Base-by-base conservation (phyloP, 2,113 vertebrate genomes). In the Actenoides hombroni region DNA sequence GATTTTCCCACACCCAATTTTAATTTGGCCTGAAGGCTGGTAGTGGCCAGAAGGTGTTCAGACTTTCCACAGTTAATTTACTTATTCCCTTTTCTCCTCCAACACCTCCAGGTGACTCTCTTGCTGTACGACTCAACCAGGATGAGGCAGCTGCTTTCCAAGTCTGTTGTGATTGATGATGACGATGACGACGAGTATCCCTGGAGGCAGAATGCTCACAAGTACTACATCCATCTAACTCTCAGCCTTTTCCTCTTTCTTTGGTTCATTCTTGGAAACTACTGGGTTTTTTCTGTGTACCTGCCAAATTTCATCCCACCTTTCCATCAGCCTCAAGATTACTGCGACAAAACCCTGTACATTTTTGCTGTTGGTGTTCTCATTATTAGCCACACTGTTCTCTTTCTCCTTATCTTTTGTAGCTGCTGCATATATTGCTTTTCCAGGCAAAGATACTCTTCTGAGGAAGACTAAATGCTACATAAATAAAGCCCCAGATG, bases 201-300 rank as follows among this genome's bases (percentile, higher is more conserved):
- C 56, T 98, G 97, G 98, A 97, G 98, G 76, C 97, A 97, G 90
- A 98, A 98, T 7, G 95, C 88, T 16, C 96, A 97, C 95, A 97
- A 92, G 82, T 98, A 97, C 92, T 98, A 98, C 49, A 63, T 96
- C 83, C 97, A 98, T 83, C 90, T 98, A 68, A 88, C 88, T 10
- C 98, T 98, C 95, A 97, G 97, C 94, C 81, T 97, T 65, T 98
- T 98, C 80, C 97, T 97, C 65, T 98, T 97, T 54, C 92, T 98
- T 86, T 98, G 98, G 97, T 98, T 98, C 95, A 94, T 98, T 53
- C 93, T 98, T 89, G 98, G 97, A 5, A 97, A 98, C 86, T 97
- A 97, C 64, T 98, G 96, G 97, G 96, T 98, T 87, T 98, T 98
- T 94, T 98, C 97, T 13, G 79, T 97, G 59, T 97, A 97, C 56